Evolutionary conservation across 2,888 invertebrate species (phyloP).

Genomic region (Chrysomela aeneicollis): DNA sequence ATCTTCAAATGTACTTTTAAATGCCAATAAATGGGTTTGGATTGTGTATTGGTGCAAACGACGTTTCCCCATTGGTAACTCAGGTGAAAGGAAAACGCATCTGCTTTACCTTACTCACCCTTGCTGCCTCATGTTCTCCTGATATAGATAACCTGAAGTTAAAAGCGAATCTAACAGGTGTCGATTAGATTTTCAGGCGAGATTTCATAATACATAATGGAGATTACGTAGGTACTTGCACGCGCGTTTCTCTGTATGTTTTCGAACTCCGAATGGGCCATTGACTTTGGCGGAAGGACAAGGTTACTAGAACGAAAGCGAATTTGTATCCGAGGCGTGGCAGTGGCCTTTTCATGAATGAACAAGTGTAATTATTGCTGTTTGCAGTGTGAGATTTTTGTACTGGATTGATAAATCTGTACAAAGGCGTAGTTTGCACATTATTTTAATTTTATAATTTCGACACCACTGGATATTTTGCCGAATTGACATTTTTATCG

Average conservation of each 20-base stretch:
- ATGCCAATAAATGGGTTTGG: too few species aligned
- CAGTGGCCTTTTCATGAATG: not conserved
- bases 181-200: constrained; percentile 48
- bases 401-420: too few species aligned
- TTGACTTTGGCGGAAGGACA: constrained; percentile 13
- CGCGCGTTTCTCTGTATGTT: not conserved
- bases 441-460: too few species aligned
- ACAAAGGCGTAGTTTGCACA: too few species aligned
- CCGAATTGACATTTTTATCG: too few species aligned
- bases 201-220: constrained; percentile 37
- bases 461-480: too few species aligned
- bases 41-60: constrained; percentile 37
- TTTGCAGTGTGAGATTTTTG: too few species aligned
- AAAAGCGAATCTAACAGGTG: constrained; percentile 61
- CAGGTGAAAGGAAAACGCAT: constrained; percentile 43
- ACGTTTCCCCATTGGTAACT: constrained; percentile 20
- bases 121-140: constrained; percentile 49
- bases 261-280: constrained; percentile 2
- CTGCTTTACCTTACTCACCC: constrained; percentile 31
- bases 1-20: not conserved
- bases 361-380: not conserved
- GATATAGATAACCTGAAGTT: constrained; percentile 52
- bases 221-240: constrained; percentile 5
- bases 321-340: constrained; percentile 25
- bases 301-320: constrained; percentile 36